Conservation (phyloP, 2,113 vertebrate species). For the Aphelocoma coerulescens region DNA sequence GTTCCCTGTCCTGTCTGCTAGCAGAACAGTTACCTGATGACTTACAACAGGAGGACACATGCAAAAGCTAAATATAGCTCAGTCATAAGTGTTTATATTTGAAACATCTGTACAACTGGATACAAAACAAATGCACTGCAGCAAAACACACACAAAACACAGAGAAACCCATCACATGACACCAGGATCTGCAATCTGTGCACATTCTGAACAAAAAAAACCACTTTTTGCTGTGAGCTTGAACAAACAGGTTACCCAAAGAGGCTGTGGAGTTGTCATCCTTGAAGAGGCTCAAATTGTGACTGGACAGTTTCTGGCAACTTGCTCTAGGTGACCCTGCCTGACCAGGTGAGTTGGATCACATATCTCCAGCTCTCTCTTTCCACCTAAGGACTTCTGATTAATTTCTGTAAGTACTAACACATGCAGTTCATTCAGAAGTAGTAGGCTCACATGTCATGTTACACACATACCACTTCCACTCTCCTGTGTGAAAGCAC, state of each 20-base stretch:
- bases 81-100: background rate
- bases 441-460: background rate
- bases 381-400: background rate
- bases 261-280: background rate
- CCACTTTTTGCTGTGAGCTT: background rate
- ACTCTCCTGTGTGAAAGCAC: background rate
- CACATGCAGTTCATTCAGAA: background rate
- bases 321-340: background rate
- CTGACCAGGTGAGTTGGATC: background rate
- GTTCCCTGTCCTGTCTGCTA: background rate
- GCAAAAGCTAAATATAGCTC: conserved; percentile 9
- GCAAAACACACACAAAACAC: conserved; percentile 15
- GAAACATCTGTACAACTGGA: conserved; percentile 21
- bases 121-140: conserved; percentile 28
- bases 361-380: background rate
- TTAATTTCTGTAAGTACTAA: background rate
- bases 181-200: background rate
- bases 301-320: background rate
- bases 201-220: background rate
- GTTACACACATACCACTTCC: background rate
- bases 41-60: background rate
- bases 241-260: background rate
- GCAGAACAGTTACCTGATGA: background rate
- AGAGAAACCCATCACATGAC: background rate
- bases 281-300: background rate